These are phyloP conservation scores for Harmothoe impar DNA, from an alignment of 2,888 invertebrate species.

Conservation along the genomic window DNA sequence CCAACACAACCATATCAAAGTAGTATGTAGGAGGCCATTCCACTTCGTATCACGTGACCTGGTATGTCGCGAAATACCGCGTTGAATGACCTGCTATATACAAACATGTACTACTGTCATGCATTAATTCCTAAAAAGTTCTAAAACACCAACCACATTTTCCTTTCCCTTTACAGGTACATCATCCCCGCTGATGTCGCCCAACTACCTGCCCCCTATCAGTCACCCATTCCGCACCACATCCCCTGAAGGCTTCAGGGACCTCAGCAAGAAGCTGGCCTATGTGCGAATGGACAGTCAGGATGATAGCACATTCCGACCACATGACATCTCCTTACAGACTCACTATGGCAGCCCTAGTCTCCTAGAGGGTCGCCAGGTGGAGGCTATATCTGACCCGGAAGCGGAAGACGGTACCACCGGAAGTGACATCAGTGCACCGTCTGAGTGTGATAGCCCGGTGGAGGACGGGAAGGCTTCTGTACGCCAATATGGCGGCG, in stretches of 20 bases:
- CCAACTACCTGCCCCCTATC: background rate
- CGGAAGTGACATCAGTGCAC: background rate
- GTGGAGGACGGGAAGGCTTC: background rate
- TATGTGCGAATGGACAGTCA: background rate
- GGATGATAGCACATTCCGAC: background rate
- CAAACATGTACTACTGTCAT: no score
- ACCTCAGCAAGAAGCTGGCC: conserved; percentile 32
- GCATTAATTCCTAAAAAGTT: no score
- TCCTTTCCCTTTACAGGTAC: background rate
- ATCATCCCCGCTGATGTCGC: background rate
- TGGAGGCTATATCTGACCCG: conserved; percentile 2
- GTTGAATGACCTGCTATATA: no score
- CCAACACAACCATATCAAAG: no score
- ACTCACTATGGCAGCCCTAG: no score
- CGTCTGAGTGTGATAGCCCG: conserved; percentile 35
- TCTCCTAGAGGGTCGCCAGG: background rate
- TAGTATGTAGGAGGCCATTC: no score
- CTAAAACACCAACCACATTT: background rate
- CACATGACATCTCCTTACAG: background rate
- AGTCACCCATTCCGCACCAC: background rate
- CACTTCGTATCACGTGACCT: no score
- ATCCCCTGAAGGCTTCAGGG: background rate
- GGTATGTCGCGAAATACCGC: no score
- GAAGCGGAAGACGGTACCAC: background rate
- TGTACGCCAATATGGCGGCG: conserved; percentile 1